Evolutionary conservation across 2,888 invertebrate species (phyloP), one percentile per base, ranked within the genome.

Genomic region (Latheticus oryzae): DNA sequence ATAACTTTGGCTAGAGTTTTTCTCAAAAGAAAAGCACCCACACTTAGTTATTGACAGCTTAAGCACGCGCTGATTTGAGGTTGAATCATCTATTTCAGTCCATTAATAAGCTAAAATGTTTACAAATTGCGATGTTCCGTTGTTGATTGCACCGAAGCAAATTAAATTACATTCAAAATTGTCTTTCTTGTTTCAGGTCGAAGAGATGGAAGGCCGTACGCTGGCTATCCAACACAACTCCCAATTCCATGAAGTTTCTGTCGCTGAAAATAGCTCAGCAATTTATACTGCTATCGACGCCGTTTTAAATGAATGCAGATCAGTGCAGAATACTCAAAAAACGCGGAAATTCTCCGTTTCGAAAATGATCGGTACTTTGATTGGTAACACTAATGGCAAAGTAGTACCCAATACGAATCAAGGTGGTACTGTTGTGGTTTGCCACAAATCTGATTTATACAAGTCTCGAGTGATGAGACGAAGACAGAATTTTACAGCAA

Each of bases 181-280:
- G 1, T 3, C 17, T 16, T 37, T 12, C 5, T 37, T 37, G 69
- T 78, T 79, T n/a, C 83, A 89, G 88, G 87, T 89, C 54, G 83
- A 87, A 32, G 87, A 87, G 72, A 83, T 85, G 52, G 90, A 90
- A 73, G 91, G 89, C 9, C 85, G 87, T 66, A 81, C 85, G 16
- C 75, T 87, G 23, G 88, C 89, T 28, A 82, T 86, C 26, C 84
- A 87, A 53, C 83, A 86, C 73, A 85, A 87, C 11, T 87, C 88
- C 63, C 88, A 87, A 40, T 91, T 91, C 79, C 86, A 87, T 78
- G 91, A 91, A 78, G 87, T 90, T n/a, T 89, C 90, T 12, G 90
- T 90, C 3, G 90, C 90, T 0, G 90, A 91, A 76, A 90, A 90
- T 78, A 87, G 87, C 13, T 84, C 87, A 8, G 86, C 87, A 67